phyloP scores from a whole-genome alignment of 1,140 invertebrate species.

The Drosophila kikkawai region DNA sequence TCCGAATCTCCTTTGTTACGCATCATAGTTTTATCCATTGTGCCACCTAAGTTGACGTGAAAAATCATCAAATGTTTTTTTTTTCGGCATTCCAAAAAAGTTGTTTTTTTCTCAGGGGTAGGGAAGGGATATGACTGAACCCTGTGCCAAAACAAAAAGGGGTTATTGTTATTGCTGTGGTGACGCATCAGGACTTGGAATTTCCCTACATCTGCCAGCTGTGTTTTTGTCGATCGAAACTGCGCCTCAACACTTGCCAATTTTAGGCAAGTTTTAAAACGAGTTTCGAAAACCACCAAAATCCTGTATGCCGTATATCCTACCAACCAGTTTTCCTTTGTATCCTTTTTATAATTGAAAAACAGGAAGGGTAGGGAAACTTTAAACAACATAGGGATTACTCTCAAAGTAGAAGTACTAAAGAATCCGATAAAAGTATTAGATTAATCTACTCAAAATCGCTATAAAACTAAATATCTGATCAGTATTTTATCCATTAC shows the following conservation, averaged over 20 bases:
- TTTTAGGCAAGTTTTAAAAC: slow-evolving; percentile 58
- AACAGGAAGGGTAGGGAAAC: background rate
- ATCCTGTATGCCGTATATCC: slow-evolving; percentile 5
- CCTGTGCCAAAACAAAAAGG: slow-evolving; percentile 44
- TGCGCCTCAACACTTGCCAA: slow-evolving; percentile 68
- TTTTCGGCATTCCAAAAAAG: slow-evolving; percentile 13
- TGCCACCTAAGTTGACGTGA: slow-evolving; percentile 45
- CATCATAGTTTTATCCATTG: slow-evolving; percentile 40
- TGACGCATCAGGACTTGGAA: slow-evolving; percentile 75
- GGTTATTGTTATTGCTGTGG: slow-evolving; percentile 48
- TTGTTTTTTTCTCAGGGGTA: slow-evolving; percentile 65
- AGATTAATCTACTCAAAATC: background rate
- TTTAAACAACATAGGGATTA: background rate
- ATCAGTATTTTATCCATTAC: background rate
- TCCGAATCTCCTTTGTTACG: slow-evolving; percentile 45
- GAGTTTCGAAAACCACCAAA: slow-evolving; percentile 36
- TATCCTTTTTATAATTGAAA: background rate
- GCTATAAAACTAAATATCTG: background rate
- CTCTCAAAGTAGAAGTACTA: background rate
- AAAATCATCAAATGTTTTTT: slow-evolving; percentile 49
- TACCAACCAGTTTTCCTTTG: slow-evolving; percentile 25
- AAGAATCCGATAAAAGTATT: background rate
- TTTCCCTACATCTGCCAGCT: slow-evolving; percentile 65
- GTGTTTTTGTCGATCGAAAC: slow-evolving; percentile 42
- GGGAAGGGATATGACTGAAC: slow-evolving; percentile 22